A percentile compares a stretch with the other conserved stretches of the same genome.
Conservation (phyloP, 2,113 vertebrate species). For the Syrrhaptes paradoxus region DNA sequence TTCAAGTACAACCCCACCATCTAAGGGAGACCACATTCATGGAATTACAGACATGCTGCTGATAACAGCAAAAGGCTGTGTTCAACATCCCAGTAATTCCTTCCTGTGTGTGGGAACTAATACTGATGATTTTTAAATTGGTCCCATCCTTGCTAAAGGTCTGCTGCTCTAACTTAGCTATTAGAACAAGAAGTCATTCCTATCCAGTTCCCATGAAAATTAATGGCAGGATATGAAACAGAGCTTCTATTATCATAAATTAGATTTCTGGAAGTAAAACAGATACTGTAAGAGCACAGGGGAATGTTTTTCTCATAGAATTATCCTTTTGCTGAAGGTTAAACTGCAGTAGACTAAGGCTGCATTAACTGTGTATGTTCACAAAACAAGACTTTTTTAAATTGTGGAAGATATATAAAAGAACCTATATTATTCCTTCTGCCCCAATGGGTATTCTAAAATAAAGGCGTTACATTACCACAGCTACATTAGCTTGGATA, state of each 20-base stretch:
- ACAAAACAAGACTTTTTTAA: neutral
- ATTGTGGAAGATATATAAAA: neutral
- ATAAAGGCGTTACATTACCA: neutral
- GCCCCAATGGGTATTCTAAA: neutral
- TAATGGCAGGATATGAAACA: constrained; percentile 9
- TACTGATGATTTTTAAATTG: constrained; percentile 39
- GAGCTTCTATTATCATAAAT: neutral
- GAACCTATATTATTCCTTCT: neutral
- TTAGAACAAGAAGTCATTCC: constrained; percentile 5
- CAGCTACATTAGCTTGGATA: neutral
- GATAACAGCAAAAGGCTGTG: neutral
- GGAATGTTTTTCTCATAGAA: constrained; percentile 10
- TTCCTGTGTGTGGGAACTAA: constrained; percentile 1
- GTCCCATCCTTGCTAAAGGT: constrained; percentile 2
- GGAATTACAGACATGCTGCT: neutral
- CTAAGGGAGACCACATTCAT: neutral
- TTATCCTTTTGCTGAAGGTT: neutral
- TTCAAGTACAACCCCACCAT: neutral
- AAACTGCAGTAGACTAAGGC: neutral
- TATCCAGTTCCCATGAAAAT: constrained; percentile 36
- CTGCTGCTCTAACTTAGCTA: neutral
- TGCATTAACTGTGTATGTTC: neutral
- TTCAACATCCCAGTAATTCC: neutral
- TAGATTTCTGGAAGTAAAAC: neutral
- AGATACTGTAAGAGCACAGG: neutral